phyloP scores from a whole-genome alignment of 2,888 invertebrate genomes.

The Timema podura region DNA sequence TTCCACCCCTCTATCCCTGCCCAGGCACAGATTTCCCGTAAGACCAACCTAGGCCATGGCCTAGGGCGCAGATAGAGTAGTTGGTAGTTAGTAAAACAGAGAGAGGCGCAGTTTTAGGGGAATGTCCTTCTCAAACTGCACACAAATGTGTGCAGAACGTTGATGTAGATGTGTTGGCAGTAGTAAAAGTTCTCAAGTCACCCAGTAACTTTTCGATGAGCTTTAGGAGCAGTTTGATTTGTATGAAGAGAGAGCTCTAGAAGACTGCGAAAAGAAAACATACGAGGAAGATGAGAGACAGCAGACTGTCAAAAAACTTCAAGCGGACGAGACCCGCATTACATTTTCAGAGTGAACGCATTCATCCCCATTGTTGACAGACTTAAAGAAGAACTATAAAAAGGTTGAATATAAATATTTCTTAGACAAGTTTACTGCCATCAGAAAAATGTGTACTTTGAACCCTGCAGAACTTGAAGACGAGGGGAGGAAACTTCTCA shows the following conservation, averaged over 20 bases:
- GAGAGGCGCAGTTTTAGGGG: background rate
- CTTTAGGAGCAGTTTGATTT: background rate
- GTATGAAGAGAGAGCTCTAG: background rate
- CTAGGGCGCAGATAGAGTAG: no score
- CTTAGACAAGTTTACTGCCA: no score
- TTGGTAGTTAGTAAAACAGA: no score
- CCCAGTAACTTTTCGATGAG: background rate
- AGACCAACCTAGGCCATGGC: no score
- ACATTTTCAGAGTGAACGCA: conserved; percentile 2
- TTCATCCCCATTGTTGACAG: background rate
- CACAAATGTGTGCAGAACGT: background rate
- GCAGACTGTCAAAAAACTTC: background rate
- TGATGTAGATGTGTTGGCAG: background rate
- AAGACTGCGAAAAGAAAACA: background rate
- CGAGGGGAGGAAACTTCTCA: background rate
- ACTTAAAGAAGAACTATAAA: background rate
- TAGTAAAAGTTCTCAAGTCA: conserved; percentile 8
- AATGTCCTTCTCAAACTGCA: background rate
- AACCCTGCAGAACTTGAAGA: background rate
- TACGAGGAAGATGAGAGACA: background rate
- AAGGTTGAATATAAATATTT: background rate
- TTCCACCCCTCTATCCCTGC: no score
- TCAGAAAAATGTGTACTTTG: background rate
- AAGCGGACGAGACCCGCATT: background rate
- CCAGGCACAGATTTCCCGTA: no score